Evolutionary conservation across 2,888 invertebrate species (phyloP).

Genomic region (Melieria omissa): DNA sequence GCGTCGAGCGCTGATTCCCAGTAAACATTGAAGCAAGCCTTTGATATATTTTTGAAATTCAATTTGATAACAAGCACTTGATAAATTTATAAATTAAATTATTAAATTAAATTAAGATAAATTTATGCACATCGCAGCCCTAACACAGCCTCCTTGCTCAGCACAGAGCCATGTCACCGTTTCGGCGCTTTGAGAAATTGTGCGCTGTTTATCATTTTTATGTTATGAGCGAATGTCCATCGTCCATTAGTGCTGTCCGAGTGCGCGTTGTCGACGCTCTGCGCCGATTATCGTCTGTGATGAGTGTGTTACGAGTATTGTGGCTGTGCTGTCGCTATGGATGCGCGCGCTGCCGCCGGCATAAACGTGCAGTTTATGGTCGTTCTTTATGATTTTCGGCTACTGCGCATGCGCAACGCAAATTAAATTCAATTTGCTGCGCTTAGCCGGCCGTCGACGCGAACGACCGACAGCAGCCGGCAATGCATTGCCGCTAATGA

Average conservation of each 20-base stretch:
- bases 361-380: neutral
- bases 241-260: neutral
- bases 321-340: neutral
- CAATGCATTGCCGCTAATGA: too few relatives aligned
- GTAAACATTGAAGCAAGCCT: too few relatives aligned
- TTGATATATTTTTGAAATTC: too few relatives aligned
- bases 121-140: too few relatives aligned
- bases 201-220: neutral
- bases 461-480: too few relatives aligned
- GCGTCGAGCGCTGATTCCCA: too few relatives aligned
- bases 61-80: too few relatives aligned
- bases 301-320: neutral
- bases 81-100: too few relatives aligned
- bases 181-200: slow-evolving; percentile 1
- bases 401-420: slow-evolving; percentile 1
- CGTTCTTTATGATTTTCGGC: neutral
- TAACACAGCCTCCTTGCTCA: too few relatives aligned
- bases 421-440: slow-evolving; percentile 1
- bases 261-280: neutral
- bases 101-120: too few relatives aligned
- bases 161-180: neutral
- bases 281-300: neutral
- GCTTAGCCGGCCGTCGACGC: neutral
- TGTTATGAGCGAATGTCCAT: neutral
- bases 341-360: neutral